Evolutionary conservation across 2,797 vertebrate genomes (phyloP).

Genomic region (Sphaeramia orbicularis): DNA sequence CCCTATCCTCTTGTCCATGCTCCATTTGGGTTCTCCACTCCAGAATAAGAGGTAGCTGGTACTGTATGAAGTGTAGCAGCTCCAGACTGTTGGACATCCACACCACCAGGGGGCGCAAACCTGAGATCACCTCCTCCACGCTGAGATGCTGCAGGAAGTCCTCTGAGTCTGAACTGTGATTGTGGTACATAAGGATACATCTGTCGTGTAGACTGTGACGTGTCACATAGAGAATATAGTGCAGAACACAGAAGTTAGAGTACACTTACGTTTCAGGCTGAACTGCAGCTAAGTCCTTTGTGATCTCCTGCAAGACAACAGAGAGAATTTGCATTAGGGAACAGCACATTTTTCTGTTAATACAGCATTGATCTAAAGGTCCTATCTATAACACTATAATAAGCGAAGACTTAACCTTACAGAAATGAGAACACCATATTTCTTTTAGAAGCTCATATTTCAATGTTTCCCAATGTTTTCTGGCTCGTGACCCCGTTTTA

Average conservation of each 20-base stretch:
- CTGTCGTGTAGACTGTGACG: constrained; percentile 1
- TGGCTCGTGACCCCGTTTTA: no score
- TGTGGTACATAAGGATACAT: constrained; percentile 11
- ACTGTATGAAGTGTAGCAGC: constrained; percentile 86
- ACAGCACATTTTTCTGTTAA: not conserved
- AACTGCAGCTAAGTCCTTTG: constrained; percentile 77
- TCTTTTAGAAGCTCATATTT: no score
- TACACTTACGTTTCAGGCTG: constrained; percentile 81
- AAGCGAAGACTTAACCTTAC: no score
- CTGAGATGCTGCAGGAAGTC: constrained; percentile 26
- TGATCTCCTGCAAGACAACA: constrained; percentile 77
- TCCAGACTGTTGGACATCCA: constrained; percentile 89
- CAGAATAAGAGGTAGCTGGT: constrained; percentile 82
- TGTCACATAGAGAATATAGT: not conserved
- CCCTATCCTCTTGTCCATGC: constrained; percentile 49
- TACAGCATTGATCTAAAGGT: not conserved
- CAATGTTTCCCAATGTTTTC: no score
- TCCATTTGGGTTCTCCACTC: constrained; percentile 71
- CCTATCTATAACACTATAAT: no score
- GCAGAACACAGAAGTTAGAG: not conserved
- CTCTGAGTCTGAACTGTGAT: constrained; percentile 41
- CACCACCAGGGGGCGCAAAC: constrained; percentile 81
- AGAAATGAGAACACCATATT: no score
- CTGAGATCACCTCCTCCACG: constrained; percentile 68
- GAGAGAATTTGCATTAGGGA: constrained; percentile 8